Evolutionary conservation across 2,888 invertebrate genomes (phyloP).

Genomic region (Drosophila rellima): DNA sequence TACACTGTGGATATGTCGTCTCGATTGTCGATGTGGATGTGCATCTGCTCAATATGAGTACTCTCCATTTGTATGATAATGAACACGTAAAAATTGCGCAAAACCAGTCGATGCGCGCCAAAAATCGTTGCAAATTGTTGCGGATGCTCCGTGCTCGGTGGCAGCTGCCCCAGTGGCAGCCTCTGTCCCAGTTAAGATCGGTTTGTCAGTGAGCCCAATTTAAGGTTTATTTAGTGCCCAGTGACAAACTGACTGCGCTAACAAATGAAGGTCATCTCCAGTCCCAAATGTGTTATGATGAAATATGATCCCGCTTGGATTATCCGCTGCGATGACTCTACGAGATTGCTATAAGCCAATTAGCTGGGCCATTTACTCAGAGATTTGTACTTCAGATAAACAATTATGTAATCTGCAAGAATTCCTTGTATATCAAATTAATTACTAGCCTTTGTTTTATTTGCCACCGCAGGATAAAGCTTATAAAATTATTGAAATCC

Average conservation of each 20-base stretch:
- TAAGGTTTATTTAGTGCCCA: slow-evolving; percentile 46
- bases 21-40: slow-evolving; percentile 36
- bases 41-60: slow-evolving; percentile 48
- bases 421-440: slow-evolving; percentile 6
- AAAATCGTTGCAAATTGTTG: slow-evolving; percentile 76
- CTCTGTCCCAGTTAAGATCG: slow-evolving; percentile 35
- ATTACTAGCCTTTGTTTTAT: background rate
- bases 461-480: background rate
- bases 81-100: slow-evolving; percentile 73
- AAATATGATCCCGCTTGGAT: slow-evolving; percentile 48
- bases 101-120: slow-evolving; percentile 73
- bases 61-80: slow-evolving; percentile 72
- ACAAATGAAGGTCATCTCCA: slow-evolving; percentile 54
- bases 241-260: slow-evolving; percentile 57
- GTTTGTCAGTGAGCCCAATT: slow-evolving; percentile 41
- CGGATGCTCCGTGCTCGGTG: slow-evolving; percentile 54
- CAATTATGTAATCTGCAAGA: background rate
- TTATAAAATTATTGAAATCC: slow-evolving; percentile 7
- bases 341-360: slow-evolving; percentile 39
- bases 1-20: slow-evolving; percentile 14
- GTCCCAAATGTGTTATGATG: slow-evolving; percentile 46
- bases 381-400: background rate
- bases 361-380: slow-evolving; percentile 25
- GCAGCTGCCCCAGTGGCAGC: slow-evolving; percentile 44
- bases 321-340: slow-evolving; percentile 32